Base-by-base conservation (phyloP, 37 sponge, comb jelly and placozoan genomes). In the Lycopodina hypogea region DNA sequence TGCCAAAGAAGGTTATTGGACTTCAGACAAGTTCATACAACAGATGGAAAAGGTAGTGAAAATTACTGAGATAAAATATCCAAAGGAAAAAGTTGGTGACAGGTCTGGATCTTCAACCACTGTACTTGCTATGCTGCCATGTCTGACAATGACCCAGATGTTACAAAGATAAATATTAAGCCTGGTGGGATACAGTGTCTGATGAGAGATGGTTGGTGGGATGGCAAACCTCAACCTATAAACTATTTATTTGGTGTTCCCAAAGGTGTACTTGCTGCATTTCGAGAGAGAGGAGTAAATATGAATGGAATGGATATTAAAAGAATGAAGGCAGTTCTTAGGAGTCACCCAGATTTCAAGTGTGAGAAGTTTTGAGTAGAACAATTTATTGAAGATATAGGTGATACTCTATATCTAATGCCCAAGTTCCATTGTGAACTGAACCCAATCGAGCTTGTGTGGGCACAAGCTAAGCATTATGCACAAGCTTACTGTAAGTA, bases 1-100 rank as follows among this genome's bases (percentile, higher is more conserved):
- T 2, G 22, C 32, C 32, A 64, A 30, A 24, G 81, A 86, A 51
- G 75, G 87, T 3, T 86, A 68, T 53, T 86, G 80, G 75, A 86
- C 76, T 17, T 59, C 80, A 4, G 74, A 85, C 1, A 85, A 72
- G 56, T 85, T 77, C 55, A 55, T 84, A 61, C 8, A 28, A 14
- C 72, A 84, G 38, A 50, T 85, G 24, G 68, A 78, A 51, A 40
- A 68, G 24, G 78, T 23, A 11, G 60, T 38, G 28, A 58, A 28
- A 15, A 32, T 76, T 37, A 62, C 62, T 0, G 34, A 76, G 28
- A 37, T 37, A 33, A 76, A 59, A 55, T 76, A 58, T 9, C 76
- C 76, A 8, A 7, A 58, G 40, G 21, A 19, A 11, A 59, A 23
- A 48, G 71, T 24, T 70, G n/a, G 28, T 2, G 71, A 19, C 56